These are phyloP conservation scores for Odobenus rosmarus DNA, from an alignment of 2,113 vertebrate genomes.

Conservation along the genomic window DNA sequence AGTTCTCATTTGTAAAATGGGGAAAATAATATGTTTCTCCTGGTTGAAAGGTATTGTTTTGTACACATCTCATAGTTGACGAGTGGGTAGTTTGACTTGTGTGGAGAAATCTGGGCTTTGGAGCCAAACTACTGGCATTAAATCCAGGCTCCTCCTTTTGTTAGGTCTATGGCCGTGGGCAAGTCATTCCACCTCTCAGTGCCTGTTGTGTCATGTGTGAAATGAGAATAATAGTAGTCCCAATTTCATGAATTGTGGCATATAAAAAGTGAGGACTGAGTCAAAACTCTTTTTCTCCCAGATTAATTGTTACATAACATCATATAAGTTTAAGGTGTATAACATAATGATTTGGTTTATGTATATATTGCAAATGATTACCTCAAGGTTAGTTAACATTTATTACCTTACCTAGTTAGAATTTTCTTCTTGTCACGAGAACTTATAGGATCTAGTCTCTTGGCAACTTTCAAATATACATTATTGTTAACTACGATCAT, in stretches of 20 bases:
- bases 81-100: background rate
- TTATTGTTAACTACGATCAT: background rate
- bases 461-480: background rate
- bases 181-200: background rate
- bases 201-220: background rate
- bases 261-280: background rate
- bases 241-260: background rate
- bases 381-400: background rate
- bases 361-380: background rate
- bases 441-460: background rate
- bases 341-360: background rate
- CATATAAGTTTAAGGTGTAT: background rate
- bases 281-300: background rate
- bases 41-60: background rate
- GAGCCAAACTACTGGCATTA: background rate
- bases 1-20: background rate
- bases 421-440: background rate
- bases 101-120: background rate
- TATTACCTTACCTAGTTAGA: background rate
- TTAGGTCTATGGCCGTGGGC: background rate
- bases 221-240: background rate
- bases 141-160: background rate
- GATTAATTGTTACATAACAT: background rate
- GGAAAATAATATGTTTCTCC: background rate
- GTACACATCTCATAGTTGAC: background rate